Base-by-base conservation (phyloP, 1,140 invertebrate genomes). In the Cyphomyrmex costatus region DNA sequence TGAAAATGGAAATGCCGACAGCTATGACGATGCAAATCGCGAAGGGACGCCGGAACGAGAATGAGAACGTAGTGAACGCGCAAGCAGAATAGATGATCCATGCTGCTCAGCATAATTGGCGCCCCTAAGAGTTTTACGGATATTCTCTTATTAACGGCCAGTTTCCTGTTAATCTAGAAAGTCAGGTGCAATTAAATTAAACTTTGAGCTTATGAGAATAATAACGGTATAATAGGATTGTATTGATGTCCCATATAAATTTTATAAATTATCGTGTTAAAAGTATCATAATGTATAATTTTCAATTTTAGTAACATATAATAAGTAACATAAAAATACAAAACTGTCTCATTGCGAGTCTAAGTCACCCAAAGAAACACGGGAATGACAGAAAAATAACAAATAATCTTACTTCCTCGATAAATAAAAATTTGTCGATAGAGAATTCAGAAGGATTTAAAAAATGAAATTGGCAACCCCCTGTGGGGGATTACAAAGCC, bases 1-100 rank as follows among this genome's bases (percentile, higher is more conserved):
- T 83, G 79, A 83, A 83, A 83, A 83, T 83, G 79, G 79, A 83
- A 83, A 83, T 83, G 79, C 79, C 66, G 79, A 73, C 79, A 83
- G 68, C 79, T 83, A 83, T 74, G 68, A 46, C 79, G 53, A 83
- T 83, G 79, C 68, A 83, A 83, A 83, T 83, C 79, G 79, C 79
- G 68, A 60, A 30, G 68, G 30, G 68, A 83, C 30, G 53, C 36
- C 53, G 53, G 51, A 70, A 70, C 42, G 51, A 70, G 63, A 71
- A 80, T 80, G 78, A 80, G 79, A 70, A 60, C 65, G 33, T 71
- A 19, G 79, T 36, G 36, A 74, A 46, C 27, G 68, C 66, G 14
- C 79, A 70, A 83, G 56, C 42, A 27, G 36, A 82, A 82, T 82
- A 82, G 79, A 82, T 82, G 66, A 83, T 83, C 79, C 68, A 53